Evolutionary conservation across 2,888 invertebrate species (phyloP), one percentile per base, ranked within the genome.

Genomic region (Rhogogaster chlorosoma): DNA sequence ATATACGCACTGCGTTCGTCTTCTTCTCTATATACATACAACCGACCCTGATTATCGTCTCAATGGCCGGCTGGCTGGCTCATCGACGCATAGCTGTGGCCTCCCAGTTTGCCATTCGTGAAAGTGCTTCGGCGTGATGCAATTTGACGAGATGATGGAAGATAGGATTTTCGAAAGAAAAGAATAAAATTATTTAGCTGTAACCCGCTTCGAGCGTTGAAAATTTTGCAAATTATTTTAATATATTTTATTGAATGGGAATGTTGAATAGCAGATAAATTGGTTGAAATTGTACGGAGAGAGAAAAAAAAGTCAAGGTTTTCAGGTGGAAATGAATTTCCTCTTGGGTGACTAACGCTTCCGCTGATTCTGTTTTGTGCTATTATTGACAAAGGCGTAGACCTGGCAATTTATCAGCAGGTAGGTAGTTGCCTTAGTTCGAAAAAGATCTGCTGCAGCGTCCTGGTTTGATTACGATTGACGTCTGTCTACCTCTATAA

Each of bases 401-500:
- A 32, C 32, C 38, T 73, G 73, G 22, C 73, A 42, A 73, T 73
- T 38, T 77, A 77, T 77, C 77, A 77, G 53, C 29, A 18, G 12
- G 29, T 6, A 29, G 29, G 32, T 67, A 67, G 67, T 29, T 77
- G n/a, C 73, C 77, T n/a, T n/a, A 80, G 61, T 1, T 61, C 38
- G 80, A 32, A 49, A 26, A n/a, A 29, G 32, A 49, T 53, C 53
- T 32, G 49, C 53, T 29, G 49, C 45, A 45, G 12, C 29, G n/a
- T 49, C 38, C 22, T 61, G 36, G 49, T 80, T 80, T 80, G 80
- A 88, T 89, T 89, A 89, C 89, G 88, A 88, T 88, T 89, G 87
- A 83, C 84, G 84, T 83, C 85, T 53, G 67, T 85, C 85, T 45
- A 53, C 53, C 67, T 38, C 61, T 78, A 84, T 77, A 84, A 84